Percentiles rank a stretch among this genome's conserved stretches.
phyloP scores from a whole-genome alignment of 2,888 invertebrate genomes.

The Adineta ricciae region DNA sequence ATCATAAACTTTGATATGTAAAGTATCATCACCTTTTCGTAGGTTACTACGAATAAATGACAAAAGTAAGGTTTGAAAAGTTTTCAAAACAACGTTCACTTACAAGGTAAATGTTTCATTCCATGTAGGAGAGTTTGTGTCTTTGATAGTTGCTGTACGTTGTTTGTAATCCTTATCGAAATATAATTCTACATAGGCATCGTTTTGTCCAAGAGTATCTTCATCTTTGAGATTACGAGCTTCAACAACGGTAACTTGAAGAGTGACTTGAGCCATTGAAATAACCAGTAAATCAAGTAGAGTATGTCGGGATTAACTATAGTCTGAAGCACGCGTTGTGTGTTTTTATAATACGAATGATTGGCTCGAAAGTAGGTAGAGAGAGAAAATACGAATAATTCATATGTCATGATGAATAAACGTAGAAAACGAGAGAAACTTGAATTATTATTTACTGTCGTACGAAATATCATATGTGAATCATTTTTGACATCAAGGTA shows the following conservation, averaged over 20 bases:
- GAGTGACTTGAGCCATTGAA: background rate
- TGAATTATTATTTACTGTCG: background rate
- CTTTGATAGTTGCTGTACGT: slow-evolving; percentile 8
- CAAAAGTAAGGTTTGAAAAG: too few relatives aligned
- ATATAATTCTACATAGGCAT: background rate
- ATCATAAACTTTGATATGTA: background rate
- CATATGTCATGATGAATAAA: background rate
- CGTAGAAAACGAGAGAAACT: background rate
- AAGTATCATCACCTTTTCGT: background rate
- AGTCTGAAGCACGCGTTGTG: background rate
- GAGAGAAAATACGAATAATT: too few relatives aligned
- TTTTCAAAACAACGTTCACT: background rate
- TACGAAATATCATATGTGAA: background rate
- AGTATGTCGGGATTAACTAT: background rate
- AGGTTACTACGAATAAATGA: background rate
- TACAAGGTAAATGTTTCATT: slow-evolving; percentile 13
- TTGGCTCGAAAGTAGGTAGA: too few relatives aligned
- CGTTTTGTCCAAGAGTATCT: slow-evolving; percentile 7
- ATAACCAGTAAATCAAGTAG: too few relatives aligned
- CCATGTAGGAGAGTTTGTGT: slow-evolving; percentile 7
- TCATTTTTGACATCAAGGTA: background rate
- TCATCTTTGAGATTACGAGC: background rate
- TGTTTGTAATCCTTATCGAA: slow-evolving; percentile 15
- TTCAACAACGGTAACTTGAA: background rate
- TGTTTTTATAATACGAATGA: background rate